Conservation (phyloP, 2,113 vertebrate species). For the Eulemur rufifrons region DNA sequence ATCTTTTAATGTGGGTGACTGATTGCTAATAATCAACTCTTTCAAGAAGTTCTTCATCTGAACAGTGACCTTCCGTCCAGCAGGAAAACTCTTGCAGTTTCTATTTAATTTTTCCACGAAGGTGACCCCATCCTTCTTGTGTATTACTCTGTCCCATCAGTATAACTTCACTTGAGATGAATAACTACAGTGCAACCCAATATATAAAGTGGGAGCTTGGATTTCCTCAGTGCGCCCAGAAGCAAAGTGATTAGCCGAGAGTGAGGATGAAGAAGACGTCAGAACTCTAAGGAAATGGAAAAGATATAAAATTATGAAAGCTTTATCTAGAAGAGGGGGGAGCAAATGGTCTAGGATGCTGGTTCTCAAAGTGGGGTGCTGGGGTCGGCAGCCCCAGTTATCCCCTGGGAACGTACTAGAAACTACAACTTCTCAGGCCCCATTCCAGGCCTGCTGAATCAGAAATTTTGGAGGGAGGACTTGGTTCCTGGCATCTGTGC, state of each 20-base stretch:
- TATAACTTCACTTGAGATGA: neutral
- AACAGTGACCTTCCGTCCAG: neutral
- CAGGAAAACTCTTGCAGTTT: neutral
- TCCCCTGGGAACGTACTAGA: neutral
- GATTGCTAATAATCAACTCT: neutral
- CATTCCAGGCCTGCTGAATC: neutral
- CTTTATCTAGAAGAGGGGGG: neutral
- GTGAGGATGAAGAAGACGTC: neutral
- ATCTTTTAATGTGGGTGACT: neutral
- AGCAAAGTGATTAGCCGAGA: neutral
- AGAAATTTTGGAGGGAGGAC: neutral
- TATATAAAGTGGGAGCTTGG: neutral
- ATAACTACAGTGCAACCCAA: neutral
- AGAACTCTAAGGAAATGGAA: neutral
- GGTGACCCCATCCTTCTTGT: neutral
- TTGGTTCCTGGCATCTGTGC: neutral
- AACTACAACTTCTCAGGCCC: neutral
- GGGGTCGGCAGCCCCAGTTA: neutral
- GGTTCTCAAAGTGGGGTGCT: neutral
- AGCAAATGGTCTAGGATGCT: neutral
- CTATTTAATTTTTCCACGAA: neutral
- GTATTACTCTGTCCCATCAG: neutral
- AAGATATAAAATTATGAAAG: neutral
- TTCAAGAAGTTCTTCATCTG: neutral
- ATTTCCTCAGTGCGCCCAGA: neutral